Conservation (phyloP, 2,888 invertebrate species). For the Neuroscelio doddi region DNA sequence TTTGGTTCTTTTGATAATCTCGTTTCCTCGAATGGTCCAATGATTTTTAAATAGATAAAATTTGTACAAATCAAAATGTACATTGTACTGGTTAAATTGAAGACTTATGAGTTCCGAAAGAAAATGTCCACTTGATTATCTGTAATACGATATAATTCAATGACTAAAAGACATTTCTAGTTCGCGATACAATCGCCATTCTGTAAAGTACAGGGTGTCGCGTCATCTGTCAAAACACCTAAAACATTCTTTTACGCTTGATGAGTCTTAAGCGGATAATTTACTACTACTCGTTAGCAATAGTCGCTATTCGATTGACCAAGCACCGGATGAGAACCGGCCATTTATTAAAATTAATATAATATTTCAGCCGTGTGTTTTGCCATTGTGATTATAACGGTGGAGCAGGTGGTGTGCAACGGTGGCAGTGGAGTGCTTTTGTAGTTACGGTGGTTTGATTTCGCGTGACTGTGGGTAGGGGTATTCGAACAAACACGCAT, state of each 20-base stretch:
- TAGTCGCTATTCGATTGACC: constrained; percentile 38
- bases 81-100: too few species aligned
- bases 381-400: constrained; percentile 56
- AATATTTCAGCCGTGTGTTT: constrained; percentile 55
- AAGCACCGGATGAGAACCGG: constrained; percentile 40
- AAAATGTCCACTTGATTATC: too few species aligned
- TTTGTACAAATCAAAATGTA: too few species aligned
- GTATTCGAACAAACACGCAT: constrained; percentile 47
- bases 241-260: too few species aligned
- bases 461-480: constrained; percentile 58
- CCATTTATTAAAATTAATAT: constrained; percentile 60
- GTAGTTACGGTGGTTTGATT: constrained; percentile 61
- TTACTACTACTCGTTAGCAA: constrained; percentile 29
- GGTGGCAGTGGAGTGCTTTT: constrained; percentile 47
- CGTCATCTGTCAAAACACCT: too few species aligned
- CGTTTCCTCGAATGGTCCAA: too few species aligned
- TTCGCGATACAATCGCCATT: too few species aligned
- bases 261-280: constrained; percentile 32
- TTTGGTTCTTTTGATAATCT: too few species aligned
- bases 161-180: not conserved
- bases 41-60: too few species aligned
- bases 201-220: too few species aligned
- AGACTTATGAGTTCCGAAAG: too few species aligned
- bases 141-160: too few species aligned
- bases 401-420: constrained; percentile 54